Percentiles rank a stretch among this genome's conserved stretches.
Conservation (phyloP, 2,113 vertebrate genomes). For the Phoxinus phoxinus region DNA sequence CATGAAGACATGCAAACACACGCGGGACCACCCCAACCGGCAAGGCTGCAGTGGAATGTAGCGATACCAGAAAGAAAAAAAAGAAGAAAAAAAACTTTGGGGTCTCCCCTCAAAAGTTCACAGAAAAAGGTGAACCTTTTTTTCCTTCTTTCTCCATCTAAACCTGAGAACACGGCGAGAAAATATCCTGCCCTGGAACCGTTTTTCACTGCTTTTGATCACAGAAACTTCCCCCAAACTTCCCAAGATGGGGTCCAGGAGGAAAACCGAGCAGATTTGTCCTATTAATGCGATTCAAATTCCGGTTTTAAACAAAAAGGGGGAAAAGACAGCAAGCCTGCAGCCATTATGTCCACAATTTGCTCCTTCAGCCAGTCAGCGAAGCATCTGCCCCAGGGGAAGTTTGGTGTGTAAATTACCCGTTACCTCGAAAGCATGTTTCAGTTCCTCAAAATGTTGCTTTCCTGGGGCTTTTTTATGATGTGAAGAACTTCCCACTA, state of each 20-base stretch:
- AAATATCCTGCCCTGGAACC: slow-evolving; percentile 39
- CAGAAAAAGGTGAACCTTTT: slow-evolving; percentile 19
- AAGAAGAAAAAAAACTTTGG: not conserved
- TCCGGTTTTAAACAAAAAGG: slow-evolving; percentile 27
- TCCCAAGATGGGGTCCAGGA: slow-evolving; percentile 40
- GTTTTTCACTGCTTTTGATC: slow-evolving; percentile 51
- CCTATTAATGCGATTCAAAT: slow-evolving; percentile 45
- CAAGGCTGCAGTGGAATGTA: slow-evolving; percentile 51
- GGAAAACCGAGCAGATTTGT: slow-evolving; percentile 28
- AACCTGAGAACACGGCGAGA: slow-evolving; percentile 44
- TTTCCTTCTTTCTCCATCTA: slow-evolving; percentile 14
- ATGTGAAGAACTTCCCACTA: slow-evolving; percentile 46
- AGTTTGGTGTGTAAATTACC: slow-evolving; percentile 40
- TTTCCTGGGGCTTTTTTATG: slow-evolving; percentile 47
- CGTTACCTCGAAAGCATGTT: slow-evolving; percentile 38
- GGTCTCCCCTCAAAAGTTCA: slow-evolving; percentile 48
- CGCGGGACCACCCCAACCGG: slow-evolving; percentile 52
- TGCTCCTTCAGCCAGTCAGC: slow-evolving; percentile 8
- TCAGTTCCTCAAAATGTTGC: slow-evolving; percentile 42
- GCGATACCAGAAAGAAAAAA: slow-evolving; percentile 43
- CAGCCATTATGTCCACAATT: not conserved
- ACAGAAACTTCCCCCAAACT: slow-evolving; percentile 38
- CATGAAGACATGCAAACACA: slow-evolving; percentile 13
- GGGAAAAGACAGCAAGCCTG: slow-evolving; percentile 1
- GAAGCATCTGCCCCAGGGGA: slow-evolving; percentile 9